Conservation (phyloP, 2,888 invertebrate species). For the Ophion slaviceki region DNA sequence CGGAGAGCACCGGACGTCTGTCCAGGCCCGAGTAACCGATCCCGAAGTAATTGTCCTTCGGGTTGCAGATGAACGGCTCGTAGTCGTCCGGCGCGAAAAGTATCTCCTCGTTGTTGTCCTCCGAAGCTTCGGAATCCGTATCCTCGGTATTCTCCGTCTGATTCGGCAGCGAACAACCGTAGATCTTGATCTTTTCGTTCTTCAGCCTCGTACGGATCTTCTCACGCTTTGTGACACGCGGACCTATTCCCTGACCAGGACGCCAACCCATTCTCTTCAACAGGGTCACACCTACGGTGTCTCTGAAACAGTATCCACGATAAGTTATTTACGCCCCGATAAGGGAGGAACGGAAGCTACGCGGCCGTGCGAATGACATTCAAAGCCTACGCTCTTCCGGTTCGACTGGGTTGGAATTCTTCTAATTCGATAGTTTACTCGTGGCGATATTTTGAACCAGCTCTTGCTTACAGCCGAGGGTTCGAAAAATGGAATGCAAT, state of each 20-base stretch:
- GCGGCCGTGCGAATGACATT: background rate
- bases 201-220: constrained; percentile 78
- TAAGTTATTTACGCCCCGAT: background rate
- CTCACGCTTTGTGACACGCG: constrained; percentile 84
- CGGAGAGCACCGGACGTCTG: constrained; percentile 86
- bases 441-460: background rate
- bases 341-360: background rate
- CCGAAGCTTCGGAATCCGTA: constrained; percentile 83
- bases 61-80: constrained; percentile 88
- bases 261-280: constrained; percentile 97
- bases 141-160: constrained; percentile 63
- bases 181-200: constrained; percentile 82
- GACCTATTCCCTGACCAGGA: constrained; percentile 93
- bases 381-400: background rate
- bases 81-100: constrained; percentile 93
- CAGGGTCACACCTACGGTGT: constrained; percentile 94
- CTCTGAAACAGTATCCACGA: constrained; percentile 84
- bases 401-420: background rate
- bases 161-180: constrained; percentile 84
- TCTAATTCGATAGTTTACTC: background rate
- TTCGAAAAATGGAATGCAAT: too few species aligned
- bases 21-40: constrained; percentile 91
- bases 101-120: constrained; percentile 85
- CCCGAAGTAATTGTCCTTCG: constrained; percentile 93
- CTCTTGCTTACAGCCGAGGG: background rate